Evolutionary conservation across 1,140 invertebrate genomes (phyloP), one percentile per base, ranked within the genome.

Genomic region (Conus ventricosus): DNA sequence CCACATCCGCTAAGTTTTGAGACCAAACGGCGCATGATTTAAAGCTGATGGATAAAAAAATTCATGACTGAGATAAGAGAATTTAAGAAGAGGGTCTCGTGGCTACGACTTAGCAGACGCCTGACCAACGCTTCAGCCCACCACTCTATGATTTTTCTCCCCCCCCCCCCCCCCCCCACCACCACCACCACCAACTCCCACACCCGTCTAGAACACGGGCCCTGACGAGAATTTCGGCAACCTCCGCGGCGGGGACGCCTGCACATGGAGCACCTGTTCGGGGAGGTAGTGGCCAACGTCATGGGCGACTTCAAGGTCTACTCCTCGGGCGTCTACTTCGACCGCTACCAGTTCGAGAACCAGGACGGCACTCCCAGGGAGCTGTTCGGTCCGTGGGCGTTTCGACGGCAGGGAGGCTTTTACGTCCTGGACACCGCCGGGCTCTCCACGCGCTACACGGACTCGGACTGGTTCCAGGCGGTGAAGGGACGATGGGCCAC

Each of bases 271-370:
- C 91, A 93, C 39, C 17, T 95, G 23, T 94, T 95, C 89, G 94
- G 93, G 0, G 95, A 95, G 88, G 99, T 98, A 0, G 93, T 99
- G 13, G 97, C 98, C n/a, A 96, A 99, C 82, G 97, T 99, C 0
- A 96, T 99, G 91, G 98, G 98, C 27, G 97, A 99, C 94, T 90
- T 92, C 80, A 97, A 95, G 85, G 97, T 99, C 90, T 98, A 97
- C 97, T 97, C 97, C 10, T 97, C 98, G 86, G 98, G 98, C 23
- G 97, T 97, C 39, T 99, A 97, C 93, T 99, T 98, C 97, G 98
- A 99, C 93, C 96, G 97, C 81, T 98, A 99, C 93, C 98, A 99
- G 95, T 99, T 99, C 94, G 97, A 90, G 98, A 98, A 39, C 96
- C 97, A 81, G 39, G 90, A 91, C 80, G 91, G 92, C 1, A 85